Conservation (phyloP, 2,797 vertebrate species). For the Lacerta agilis region DNA sequence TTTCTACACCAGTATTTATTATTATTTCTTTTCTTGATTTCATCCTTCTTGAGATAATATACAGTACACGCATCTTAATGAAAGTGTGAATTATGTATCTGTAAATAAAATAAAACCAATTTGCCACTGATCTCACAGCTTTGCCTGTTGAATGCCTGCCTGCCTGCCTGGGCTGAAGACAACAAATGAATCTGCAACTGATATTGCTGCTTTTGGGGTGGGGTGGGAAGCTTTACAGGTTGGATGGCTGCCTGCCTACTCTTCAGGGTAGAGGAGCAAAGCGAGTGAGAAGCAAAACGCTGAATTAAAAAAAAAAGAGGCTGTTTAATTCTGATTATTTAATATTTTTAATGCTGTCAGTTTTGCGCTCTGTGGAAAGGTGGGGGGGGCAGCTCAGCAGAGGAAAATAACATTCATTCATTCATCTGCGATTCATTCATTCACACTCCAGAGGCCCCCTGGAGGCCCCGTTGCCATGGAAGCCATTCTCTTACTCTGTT, state of each 20-base stretch:
- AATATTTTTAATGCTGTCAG: neutral
- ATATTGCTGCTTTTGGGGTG: too few relatives aligned
- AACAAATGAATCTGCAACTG: too few relatives aligned
- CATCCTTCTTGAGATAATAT: too few relatives aligned
- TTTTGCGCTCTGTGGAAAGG: neutral
- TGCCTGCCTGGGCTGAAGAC: neutral
- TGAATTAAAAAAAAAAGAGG: neutral
- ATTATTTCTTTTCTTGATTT: too few relatives aligned
- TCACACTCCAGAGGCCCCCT: neutral
- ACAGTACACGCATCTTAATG: too few relatives aligned
- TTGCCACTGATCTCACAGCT: neutral
- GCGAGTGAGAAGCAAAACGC: neutral
- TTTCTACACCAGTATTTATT: too few relatives aligned
- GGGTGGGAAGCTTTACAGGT: too few relatives aligned
- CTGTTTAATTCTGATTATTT: neutral
- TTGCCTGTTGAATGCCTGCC: neutral
- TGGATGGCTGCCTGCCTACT: neutral
- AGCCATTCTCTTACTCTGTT: neutral
- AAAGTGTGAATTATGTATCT: too few relatives aligned
- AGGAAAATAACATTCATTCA: conserved; percentile 19
- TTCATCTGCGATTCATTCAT: conserved; percentile 5
- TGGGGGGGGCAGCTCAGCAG: neutral
- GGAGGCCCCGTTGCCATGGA: neutral
- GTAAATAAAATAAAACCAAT: too few relatives aligned
- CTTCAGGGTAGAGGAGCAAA: neutral